Evolutionary conservation across 2,113 vertebrate species (phyloP).

Genomic region (Daubentonia madagascariensis): DNA sequence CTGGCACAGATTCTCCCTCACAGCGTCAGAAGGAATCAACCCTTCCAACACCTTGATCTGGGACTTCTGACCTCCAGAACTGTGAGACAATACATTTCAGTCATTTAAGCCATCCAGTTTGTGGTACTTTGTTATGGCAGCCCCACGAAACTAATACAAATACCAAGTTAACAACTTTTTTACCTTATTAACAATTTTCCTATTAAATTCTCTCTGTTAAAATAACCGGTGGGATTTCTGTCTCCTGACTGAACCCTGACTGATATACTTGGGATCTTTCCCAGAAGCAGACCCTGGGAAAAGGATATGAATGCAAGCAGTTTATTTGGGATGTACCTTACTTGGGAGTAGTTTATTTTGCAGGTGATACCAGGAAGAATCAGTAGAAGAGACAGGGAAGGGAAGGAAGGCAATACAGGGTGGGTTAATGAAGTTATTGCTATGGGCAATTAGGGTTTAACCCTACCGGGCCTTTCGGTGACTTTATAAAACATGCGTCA

Average conservation of each 20-base stretch:
- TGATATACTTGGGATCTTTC: background rate
- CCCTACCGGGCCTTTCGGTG: background rate
- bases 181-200: background rate
- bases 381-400: background rate
- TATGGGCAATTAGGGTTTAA: background rate
- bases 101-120: background rate
- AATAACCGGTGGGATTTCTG: background rate
- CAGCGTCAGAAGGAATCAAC: background rate
- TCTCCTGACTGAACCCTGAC: background rate
- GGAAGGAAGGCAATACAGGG: background rate
- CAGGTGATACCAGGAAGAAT: background rate
- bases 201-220: background rate
- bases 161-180: background rate
- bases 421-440: background rate
- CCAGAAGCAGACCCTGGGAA: background rate
- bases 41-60: background rate
- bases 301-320: background rate
- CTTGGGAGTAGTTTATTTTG: slow-evolving; percentile 29
- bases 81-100: background rate
- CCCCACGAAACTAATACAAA: background rate
- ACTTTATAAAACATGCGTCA: background rate
- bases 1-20: background rate
- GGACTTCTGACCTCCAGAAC: background rate
- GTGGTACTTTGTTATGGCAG: background rate
- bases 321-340: background rate